These are phyloP conservation scores for Poeciliopsis presidionis DNA, from an alignment of 2,797 vertebrate species.

Conservation along the genomic window DNA sequence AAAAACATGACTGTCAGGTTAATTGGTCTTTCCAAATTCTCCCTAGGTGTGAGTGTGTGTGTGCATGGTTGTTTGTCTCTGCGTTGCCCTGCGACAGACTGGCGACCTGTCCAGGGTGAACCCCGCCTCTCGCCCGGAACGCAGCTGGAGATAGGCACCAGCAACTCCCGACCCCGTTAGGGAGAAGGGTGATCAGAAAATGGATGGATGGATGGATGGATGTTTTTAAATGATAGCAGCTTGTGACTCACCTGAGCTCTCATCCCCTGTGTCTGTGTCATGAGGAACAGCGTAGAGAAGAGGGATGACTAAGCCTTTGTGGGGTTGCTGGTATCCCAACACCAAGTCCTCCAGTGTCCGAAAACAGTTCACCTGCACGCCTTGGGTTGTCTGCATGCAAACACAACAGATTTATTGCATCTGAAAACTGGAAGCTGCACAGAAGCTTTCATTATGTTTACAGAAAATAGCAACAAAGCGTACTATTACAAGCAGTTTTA, in stretches of 20 bases:
- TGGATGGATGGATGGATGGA: too few relatives aligned
- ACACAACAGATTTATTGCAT: constrained; percentile 7
- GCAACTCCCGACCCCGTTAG: too few relatives aligned
- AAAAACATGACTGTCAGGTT: too few relatives aligned
- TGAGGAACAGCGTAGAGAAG: constrained; percentile 80
- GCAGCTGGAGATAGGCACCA: too few relatives aligned
- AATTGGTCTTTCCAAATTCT: too few relatives aligned
- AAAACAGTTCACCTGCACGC: constrained; percentile 86
- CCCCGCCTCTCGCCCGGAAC: too few relatives aligned
- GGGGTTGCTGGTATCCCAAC: constrained; percentile 82
- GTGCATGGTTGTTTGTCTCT: too few relatives aligned
- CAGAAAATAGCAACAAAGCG: not conserved
- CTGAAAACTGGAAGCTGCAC: not conserved
- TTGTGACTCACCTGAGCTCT: constrained; percentile 80
- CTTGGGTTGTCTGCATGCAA: constrained; percentile 79
- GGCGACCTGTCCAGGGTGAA: too few relatives aligned
- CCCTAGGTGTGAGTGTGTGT: too few relatives aligned
- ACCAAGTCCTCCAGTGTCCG: constrained; percentile 83
- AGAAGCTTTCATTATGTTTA: not conserved
- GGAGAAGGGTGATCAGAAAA: too few relatives aligned
- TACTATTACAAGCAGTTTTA: not conserved
- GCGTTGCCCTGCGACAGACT: too few relatives aligned
- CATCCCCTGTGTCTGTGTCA: constrained; percentile 78
- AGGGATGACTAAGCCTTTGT: constrained; percentile 84
- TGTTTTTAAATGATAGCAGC: not conserved